Base-by-base conservation (phyloP, 2,113 vertebrate genomes). In the Sakesphorus luctuosus region DNA sequence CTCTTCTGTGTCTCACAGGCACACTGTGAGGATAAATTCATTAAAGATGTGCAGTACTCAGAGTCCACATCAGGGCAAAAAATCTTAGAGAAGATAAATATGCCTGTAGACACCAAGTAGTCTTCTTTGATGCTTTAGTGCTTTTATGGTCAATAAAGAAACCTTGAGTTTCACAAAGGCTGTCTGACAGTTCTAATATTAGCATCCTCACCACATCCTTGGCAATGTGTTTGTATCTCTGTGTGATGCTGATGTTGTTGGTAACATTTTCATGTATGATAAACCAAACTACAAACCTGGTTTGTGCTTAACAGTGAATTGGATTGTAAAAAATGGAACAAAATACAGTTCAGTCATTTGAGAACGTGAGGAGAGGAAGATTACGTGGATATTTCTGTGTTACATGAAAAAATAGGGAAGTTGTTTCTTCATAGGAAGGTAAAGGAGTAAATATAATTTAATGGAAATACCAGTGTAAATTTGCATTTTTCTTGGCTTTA, bases 111-210 rank as follows among this genome's bases (percentile, higher is more conserved):
- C 90, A 94, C 88, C 75, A 71, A 84, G 55, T 44, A 86, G 80
- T 52, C 50, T 88, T 38, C 90, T 94, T 97, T 93, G 83, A 76
- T 94, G 94, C 90, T 90, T 74, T 83, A 38, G 33, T 53, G 88
- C 68, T 94, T 94, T 97, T 77, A 90, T 86, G 85, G 90, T 77
- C 68, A 83, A 35, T 36, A 90, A 93, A 94, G 74, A 83, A 90
- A 92, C 46, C 53, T 31, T 17, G 67, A 85, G 63, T 62, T 94
- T 53, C 53, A 93, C 79, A 80, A 83, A 94, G 85, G 79, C 85
- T 84, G 90, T 88, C 79, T 93, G 67, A 84, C 85, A 90, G 83
- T 62, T 96, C 83, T 90, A 92, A 74, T 93, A 67, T 86, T 84
- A 90, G 75, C 18, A 69, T 61, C 75, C 75, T 62, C 55, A 31